These are phyloP conservation scores for Leptinotarsa texana DNA, from an alignment of 1,140 invertebrate species.

Conservation along the genomic window DNA sequence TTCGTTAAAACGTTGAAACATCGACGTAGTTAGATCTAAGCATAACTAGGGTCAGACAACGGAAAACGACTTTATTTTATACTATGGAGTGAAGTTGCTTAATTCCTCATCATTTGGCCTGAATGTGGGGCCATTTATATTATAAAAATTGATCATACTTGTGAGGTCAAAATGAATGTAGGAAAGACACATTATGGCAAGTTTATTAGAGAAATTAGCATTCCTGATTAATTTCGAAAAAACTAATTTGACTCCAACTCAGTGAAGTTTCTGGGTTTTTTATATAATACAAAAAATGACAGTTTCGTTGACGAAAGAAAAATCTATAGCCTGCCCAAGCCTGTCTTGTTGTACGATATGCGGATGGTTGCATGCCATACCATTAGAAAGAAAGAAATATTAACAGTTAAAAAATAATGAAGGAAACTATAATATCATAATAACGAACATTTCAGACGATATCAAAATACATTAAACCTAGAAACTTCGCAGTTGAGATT, in stretches of 20 bases:
- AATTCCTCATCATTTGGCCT: too few relatives aligned
- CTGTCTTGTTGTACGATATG: not conserved
- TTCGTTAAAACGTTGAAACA: too few relatives aligned
- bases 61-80: too few relatives aligned
- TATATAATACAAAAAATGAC: constrained; percentile 11
- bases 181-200: too few relatives aligned
- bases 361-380: constrained; percentile 18
- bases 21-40: too few relatives aligned
- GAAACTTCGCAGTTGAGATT: constrained; percentile 21
- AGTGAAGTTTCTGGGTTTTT: not conserved
- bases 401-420: not conserved
- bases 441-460: constrained; percentile 1
- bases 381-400: constrained; percentile 21
- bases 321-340: not conserved
- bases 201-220: not conserved
- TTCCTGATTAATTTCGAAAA: constrained; percentile 30
- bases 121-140: too few relatives aligned
- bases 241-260: constrained; percentile 5
- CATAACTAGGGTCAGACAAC: too few relatives aligned
- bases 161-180: too few relatives aligned
- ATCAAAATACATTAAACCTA: constrained; percentile 6
- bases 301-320: not conserved
- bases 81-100: too few relatives aligned
- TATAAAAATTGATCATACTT: too few relatives aligned
- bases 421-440: not conserved